These are phyloP conservation scores for Wasmannia auropunctata DNA, from an alignment of 1,140 invertebrate genomes.

Conservation along the genomic window DNA sequence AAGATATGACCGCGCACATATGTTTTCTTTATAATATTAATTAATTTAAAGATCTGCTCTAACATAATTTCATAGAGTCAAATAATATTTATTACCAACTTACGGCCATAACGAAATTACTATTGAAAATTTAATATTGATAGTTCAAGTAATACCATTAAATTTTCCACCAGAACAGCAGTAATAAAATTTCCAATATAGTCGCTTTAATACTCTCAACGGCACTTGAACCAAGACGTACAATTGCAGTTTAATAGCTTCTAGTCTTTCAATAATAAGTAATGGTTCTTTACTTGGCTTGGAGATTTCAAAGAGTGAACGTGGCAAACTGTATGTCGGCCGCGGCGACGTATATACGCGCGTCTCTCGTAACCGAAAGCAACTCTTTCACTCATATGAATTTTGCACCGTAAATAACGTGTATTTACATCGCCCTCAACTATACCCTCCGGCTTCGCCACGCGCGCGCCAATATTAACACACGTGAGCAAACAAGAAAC, in stretches of 20 bases:
- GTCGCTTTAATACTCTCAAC: constrained; percentile 27
- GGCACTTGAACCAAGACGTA: constrained; percentile 19
- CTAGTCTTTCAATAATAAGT: constrained; percentile 6
- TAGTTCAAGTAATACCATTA: constrained; percentile 16
- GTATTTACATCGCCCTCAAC: neutral
- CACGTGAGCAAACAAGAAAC: neutral
- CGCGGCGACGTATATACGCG: neutral
- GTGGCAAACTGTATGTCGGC: neutral
- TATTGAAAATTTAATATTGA: constrained; percentile 9
- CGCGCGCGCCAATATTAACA: constrained; percentile 19
- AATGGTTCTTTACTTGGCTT: neutral
- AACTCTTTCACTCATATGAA: constrained; percentile 1
- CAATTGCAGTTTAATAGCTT: constrained; percentile 26
- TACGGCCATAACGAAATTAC: neutral
- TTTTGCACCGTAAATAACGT: constrained; percentile 18
- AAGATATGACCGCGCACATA: neutral
- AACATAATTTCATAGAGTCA: neutral
- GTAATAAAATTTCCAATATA: constrained; percentile 42
- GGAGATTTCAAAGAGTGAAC: neutral
- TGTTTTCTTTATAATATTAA: neutral
- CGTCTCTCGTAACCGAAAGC: neutral
- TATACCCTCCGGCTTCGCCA: neutral
- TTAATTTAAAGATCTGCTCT: neutral
- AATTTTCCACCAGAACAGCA: constrained; percentile 22
- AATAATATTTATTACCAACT: neutral